These are phyloP conservation scores for Sceloporus undulatus DNA, from an alignment of 2,113 vertebrate species.

Conservation along the genomic window DNA sequence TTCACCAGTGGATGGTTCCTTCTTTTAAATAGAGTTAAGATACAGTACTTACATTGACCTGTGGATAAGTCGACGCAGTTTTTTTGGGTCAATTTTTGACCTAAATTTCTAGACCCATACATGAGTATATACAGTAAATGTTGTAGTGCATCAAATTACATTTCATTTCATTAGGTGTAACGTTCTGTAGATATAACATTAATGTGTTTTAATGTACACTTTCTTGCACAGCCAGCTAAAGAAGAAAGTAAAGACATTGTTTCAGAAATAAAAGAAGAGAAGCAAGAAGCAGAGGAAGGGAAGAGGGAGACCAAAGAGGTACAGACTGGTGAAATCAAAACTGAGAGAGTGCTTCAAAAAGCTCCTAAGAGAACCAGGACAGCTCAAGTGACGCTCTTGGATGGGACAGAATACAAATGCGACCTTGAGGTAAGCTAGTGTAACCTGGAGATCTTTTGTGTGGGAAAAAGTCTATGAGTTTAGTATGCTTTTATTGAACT, in stretches of 20 bases:
- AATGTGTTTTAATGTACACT: conserved; percentile 28
- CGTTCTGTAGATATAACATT: not conserved
- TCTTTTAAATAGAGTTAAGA: no score
- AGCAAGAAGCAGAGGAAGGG: conserved; percentile 57
- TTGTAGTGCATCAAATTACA: no score
- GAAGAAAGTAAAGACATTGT: conserved; percentile 80
- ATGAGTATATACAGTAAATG: no score
- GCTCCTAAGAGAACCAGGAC: conserved; percentile 91
- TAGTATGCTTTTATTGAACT: not conserved
- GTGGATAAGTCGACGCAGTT: no score
- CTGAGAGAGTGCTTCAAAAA: conserved; percentile 79
- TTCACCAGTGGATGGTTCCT: no score
- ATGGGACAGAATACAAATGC: conserved; percentile 89
- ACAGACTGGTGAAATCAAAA: conserved; percentile 74
- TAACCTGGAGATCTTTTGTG: not conserved
- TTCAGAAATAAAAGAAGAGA: conserved; percentile 73
- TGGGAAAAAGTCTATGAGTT: not conserved
- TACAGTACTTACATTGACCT: no score
- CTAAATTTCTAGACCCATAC: no score
- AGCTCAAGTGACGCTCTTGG: conserved; percentile 88
- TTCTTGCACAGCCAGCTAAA: conserved; percentile 80
- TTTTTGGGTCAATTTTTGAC: no score
- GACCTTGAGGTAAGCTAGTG: conserved; percentile 90
- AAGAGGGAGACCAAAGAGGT: conserved; percentile 82
- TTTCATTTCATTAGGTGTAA: not conserved